Base-by-base conservation (phyloP, 2,797 vertebrate genomes). In the Echiichthys vipera region DNA sequence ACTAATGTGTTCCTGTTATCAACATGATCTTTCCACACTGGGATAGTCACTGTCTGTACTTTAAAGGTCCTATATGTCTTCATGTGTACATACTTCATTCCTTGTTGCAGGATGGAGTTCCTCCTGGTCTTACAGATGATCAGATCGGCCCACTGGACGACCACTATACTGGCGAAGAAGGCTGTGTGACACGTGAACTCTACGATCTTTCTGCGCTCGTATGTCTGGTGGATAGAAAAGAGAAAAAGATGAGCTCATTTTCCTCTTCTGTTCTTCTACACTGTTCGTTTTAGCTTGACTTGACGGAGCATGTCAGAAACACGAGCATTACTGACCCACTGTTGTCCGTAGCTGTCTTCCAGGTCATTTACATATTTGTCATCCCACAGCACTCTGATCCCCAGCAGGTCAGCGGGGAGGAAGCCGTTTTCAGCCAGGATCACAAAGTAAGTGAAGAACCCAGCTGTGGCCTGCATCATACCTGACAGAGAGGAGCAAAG, bases 91-190 rank as follows among this genome's bases (percentile, higher is more conserved):
- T 92, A 98, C 98, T 97, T 98, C 97, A 99, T 99, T 39, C 98
- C 98, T 77, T 99, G 98, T 80, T 98, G 97, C 89, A 98, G 90
- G 86, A 99, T 95, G 0, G 97, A 99, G 91, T 99, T 99, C 91
- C 96, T 97, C 86, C 97, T 93, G 83, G 98, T 99, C 88, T 99
- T 99, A 50, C 98, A 99, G 91, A 99, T 99, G 89, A 99, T 96
- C 90, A 99, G 82, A 88, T 99, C 97, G 0, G 97, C 97, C 97
- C 97, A 99, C 84, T 99, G 97, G 39, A 99, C 98, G 2, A 99
- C 89, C 84, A 99, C 98, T 0, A 99, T 99, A 20, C 97, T 98
- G 91, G 94, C 91, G 8, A 99, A 99, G 95, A 99, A 99, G 15
- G 98, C 93, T 0, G 98, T 99, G 86, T 99, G 98, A 85, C 98